Evolutionary conservation across 2,113 vertebrate species (phyloP).

Genomic region (Piaya cayana): DNA sequence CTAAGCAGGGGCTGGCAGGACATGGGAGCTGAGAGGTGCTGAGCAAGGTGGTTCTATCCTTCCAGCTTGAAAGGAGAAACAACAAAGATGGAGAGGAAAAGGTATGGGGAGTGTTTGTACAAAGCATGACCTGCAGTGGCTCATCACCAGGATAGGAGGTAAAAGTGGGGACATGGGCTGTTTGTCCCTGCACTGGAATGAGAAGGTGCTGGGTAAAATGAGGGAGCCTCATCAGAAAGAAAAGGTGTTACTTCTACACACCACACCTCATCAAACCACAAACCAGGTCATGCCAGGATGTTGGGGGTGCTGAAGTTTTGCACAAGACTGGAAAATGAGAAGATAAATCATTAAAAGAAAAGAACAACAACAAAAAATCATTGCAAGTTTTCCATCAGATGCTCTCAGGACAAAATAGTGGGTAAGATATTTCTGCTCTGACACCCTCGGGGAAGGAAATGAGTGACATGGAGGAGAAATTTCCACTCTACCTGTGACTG

Average conservation of each 20-base stretch:
- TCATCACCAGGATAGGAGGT: neutral
- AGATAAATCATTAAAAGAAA: neutral
- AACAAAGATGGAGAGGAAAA: neutral
- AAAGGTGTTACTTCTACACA: neutral
- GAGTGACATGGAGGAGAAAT: neutral
- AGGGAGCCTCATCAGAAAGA: neutral
- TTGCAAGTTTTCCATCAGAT: neutral
- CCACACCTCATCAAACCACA: neutral
- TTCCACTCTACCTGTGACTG: neutral
- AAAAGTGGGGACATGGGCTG: neutral
- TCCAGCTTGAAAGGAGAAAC: neutral
- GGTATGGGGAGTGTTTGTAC: neutral
- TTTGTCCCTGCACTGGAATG: neutral
- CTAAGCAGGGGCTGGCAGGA: neutral
- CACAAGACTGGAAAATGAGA: neutral
- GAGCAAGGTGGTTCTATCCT: neutral
- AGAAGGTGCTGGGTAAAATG: neutral
- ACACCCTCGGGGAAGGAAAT: neutral
- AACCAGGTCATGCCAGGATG: rapidly evolving
- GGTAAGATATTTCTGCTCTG: neutral
- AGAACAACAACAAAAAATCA: neutral
- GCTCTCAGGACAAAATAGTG: neutral
- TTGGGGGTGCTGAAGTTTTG: neutral
- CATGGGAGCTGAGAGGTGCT: neutral
- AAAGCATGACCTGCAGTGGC: neutral